Evolutionary conservation across 2,797 vertebrate species (phyloP).

Genomic region (Gallinago solitaria): DNA sequence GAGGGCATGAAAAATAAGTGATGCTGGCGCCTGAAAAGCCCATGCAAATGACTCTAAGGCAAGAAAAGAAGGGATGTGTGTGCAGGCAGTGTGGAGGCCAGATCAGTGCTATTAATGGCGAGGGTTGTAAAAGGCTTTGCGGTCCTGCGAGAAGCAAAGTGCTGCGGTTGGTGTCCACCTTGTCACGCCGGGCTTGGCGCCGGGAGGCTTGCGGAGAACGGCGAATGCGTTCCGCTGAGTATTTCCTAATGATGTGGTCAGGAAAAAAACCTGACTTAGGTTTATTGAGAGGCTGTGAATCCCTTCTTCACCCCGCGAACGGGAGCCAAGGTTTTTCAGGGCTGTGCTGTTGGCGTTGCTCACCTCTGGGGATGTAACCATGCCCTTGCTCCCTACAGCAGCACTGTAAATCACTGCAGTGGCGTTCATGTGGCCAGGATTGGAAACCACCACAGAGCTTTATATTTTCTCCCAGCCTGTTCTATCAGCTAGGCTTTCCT

Average conservation of each 20-base stretch:
- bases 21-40: not conserved
- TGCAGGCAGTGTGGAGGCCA: not conserved
- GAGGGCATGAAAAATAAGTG: not conserved
- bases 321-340: not conserved
- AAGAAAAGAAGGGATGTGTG: not conserved
- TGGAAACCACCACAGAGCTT: not conserved
- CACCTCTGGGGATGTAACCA: not conserved
- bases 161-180: rapidly evolving
- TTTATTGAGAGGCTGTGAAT: not conserved
- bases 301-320: rapidly evolving
- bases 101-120: rapidly evolving
- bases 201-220: rapidly evolving
- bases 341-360: not conserved
- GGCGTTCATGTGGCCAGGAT: not conserved
- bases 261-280: not conserved
- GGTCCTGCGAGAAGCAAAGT: not conserved
- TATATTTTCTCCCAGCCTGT: not conserved
- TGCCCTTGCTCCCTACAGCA: not conserved
- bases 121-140: not conserved
- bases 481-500: not conserved
- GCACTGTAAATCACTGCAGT: not conserved
- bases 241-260: not conserved
- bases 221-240: rapidly evolving
- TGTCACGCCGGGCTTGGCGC: rapidly evolving
- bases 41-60: not conserved